Conservation (phyloP, 2,797 vertebrate species). For the Oreochromis mossambicus region DNA sequence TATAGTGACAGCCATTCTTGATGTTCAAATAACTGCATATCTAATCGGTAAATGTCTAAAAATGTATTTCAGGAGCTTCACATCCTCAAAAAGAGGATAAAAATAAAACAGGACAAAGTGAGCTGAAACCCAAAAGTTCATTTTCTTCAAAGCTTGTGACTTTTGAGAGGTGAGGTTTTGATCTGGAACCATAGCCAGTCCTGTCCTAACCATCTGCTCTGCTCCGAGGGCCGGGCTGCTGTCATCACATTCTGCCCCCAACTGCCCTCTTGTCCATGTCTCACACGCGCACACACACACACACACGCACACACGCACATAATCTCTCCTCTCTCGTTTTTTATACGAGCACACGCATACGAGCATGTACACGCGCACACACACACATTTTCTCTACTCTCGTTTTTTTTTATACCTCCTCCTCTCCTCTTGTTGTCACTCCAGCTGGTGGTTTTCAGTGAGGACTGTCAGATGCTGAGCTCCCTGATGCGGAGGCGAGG, state of each 20-base stretch:
- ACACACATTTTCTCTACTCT: background rate
- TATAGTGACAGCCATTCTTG: background rate
- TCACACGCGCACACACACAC: background rate
- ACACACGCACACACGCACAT: background rate
- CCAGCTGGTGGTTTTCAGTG: constrained; percentile 65
- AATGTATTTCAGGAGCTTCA: background rate
- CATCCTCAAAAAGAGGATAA: background rate
- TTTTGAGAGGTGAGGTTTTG: constrained; percentile 33
- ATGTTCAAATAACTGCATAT: background rate
- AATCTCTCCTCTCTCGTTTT: background rate
- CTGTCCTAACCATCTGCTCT: constrained; percentile 65
- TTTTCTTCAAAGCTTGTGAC: constrained; percentile 26
- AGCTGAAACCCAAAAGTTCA: background rate
- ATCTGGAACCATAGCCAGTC: constrained; percentile 24
- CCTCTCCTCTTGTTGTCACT: constrained; percentile 51
- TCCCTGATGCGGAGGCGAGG: constrained; percentile 46
- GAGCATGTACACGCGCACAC: background rate
- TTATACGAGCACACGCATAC: no score
- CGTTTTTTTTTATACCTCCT: background rate
- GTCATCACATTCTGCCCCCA: constrained; percentile 58
- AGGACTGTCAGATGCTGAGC: constrained; percentile 54
- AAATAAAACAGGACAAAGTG: background rate
- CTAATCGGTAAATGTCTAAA: background rate
- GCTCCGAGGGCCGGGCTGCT: constrained; percentile 43
- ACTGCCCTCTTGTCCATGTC: constrained; percentile 29